These are phyloP conservation scores for Acleris holmiana DNA, from an alignment of 2,888 invertebrate genomes.

Conservation along the genomic window DNA sequence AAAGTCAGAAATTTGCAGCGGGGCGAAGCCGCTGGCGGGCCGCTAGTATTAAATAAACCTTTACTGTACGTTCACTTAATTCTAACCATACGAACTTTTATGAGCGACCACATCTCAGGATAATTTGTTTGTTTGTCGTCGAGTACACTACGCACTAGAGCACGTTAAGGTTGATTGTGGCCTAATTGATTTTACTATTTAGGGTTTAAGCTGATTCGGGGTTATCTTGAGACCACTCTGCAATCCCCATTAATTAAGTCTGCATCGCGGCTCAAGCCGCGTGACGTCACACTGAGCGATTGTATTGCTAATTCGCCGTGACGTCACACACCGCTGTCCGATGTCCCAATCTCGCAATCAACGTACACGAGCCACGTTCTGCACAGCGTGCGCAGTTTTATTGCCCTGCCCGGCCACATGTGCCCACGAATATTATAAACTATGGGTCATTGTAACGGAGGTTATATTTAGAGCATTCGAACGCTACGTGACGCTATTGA, in stretches of 20 bases:
- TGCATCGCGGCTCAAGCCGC: constrained; percentile 54
- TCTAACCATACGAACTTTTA: no score
- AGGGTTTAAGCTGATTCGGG: constrained; percentile 37
- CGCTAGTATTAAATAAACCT: no score
- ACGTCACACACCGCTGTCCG: constrained; percentile 33
- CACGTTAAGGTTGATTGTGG: not conserved
- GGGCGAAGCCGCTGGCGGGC: no score
- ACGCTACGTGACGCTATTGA: constrained; percentile 27
- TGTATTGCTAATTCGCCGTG: constrained; percentile 67
- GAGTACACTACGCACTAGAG: not conserved
- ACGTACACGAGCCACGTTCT: constrained; percentile 24
- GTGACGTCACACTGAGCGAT: constrained; percentile 71
- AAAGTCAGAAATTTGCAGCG: no score
- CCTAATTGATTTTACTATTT: constrained; percentile 25
- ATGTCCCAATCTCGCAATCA: constrained; percentile 29
- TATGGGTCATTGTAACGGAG: constrained; percentile 24
- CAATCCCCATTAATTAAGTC: constrained; percentile 70
- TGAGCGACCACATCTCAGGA: no score
- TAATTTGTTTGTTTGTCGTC: no score
- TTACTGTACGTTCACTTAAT: no score
- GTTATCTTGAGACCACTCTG: constrained; percentile 56
- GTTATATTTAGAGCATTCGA: constrained; percentile 26
- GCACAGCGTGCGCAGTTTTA: constrained; percentile 30
- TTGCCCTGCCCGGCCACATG: constrained; percentile 31
- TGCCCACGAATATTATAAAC: constrained; percentile 24